Base-by-base conservation (phyloP, 2,797 vertebrate species). In the Lycodopsis pacificus region DNA sequence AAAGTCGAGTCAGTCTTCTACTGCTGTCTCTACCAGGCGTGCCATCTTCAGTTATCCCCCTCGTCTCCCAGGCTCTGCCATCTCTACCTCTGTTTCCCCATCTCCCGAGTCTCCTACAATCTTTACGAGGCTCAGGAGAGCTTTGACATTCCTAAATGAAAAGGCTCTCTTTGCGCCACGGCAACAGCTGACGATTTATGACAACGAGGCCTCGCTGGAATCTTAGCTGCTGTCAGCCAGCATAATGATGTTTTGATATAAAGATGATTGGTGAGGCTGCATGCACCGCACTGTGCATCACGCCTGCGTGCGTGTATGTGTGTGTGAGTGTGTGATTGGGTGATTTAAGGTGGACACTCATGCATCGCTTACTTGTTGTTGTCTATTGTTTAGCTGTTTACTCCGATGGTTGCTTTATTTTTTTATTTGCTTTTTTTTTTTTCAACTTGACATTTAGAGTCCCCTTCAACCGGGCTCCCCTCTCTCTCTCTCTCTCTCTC, bases 171-270 rank as follows among this genome's bases (percentile, higher is more conserved):
- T 97, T 97, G 95, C 95, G 91, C 85, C 86, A 93, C 94, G 94
- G 96, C 96, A 95, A 96, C 94, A 92, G 93, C 94, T 94, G 95
- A 96, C 95, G 95, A 97, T 97, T 97, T 97, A 97, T 95, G 96
- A 95, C 94, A 94, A 93, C 85, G 67, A 91, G 88, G 92, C 96
- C 96, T 96, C 95, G 93, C 88, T 80, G 88, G 94, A 93, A 94
- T 95, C 96, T 96, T 93, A 96, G 93, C 78, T 69, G 95, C 96
- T 97, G 96, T 97, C 97, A 97, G 95, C 94, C 96, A 92, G 95
- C 95, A 95, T 97, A 96, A 97, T 98, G 96, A 97, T 95, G 94
- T 96, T 97, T 97, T 94, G 91, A 96, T 97, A 96, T 96, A 97
- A 97, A 96, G 93, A 97, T 97, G 97, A 98, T 96, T 96, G 96